phyloP scores from a whole-genome alignment of 2,113 vertebrate species.

The Corythoichthys haematopterus region DNA sequence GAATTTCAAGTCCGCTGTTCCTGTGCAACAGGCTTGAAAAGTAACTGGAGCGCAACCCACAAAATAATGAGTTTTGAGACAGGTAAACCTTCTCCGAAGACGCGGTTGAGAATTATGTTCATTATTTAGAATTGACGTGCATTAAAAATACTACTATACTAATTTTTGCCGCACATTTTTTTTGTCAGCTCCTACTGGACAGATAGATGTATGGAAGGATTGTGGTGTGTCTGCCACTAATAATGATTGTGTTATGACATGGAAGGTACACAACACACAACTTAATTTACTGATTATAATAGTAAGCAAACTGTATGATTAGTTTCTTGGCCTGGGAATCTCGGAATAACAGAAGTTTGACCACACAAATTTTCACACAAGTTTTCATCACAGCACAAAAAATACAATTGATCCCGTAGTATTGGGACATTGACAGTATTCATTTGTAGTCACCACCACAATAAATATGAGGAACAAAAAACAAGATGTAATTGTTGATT shows the following conservation, averaged over 20 bases:
- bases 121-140: background rate
- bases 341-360: background rate
- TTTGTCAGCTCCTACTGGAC: slow-evolving; percentile 59
- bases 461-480: background rate
- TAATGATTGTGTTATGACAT: slow-evolving; percentile 53
- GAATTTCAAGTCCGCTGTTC: slow-evolving; percentile 69
- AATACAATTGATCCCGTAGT: background rate
- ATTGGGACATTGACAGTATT: background rate
- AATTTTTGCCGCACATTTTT: background rate
- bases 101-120: background rate
- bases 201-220: slow-evolving; percentile 67
- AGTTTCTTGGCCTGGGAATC: background rate
- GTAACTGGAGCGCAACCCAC: slow-evolving; percentile 66
- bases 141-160: background rate
- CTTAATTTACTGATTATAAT: background rate
- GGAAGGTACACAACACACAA: slow-evolving; percentile 63
- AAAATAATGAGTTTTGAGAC: slow-evolving; percentile 41
- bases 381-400: background rate
- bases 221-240: slow-evolving; percentile 35
- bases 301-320: background rate
- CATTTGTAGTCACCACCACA: background rate
- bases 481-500: background rate
- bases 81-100: slow-evolving; percentile 52
- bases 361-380: background rate
- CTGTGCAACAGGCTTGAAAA: slow-evolving; percentile 38